These are phyloP conservation scores for Thalassoma bifasciatum DNA, from an alignment of 2,113 vertebrate genomes.

Conservation along the genomic window DNA sequence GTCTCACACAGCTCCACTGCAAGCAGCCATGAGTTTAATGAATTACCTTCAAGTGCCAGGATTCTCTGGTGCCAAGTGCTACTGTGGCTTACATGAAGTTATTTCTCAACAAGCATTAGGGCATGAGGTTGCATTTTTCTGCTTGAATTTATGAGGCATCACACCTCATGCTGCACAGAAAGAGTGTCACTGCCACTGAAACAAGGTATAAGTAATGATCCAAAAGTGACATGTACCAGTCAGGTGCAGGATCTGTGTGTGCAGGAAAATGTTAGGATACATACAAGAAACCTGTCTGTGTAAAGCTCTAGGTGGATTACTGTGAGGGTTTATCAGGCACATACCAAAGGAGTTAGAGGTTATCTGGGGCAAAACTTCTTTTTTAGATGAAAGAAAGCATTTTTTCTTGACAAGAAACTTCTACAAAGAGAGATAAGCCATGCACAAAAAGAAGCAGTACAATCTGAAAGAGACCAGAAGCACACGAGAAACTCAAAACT, in stretches of 20 bases:
- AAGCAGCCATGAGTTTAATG: slow-evolving; percentile 47
- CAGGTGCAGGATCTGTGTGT: neutral
- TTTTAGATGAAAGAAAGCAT: neutral
- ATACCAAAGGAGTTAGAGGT: neutral
- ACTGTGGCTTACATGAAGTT: slow-evolving; percentile 26
- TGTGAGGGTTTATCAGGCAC: neutral
- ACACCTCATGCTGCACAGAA: slow-evolving; percentile 21
- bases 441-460: neutral
- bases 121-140: slow-evolving; percentile 40
- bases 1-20: slow-evolving; percentile 27
- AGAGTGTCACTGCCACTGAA: slow-evolving; percentile 43
- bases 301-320: neutral
- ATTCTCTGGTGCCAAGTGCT: slow-evolving; percentile 33
- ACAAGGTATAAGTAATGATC: slow-evolving; percentile 40
- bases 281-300: neutral
- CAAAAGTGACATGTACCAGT: slow-evolving; percentile 33
- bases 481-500: neutral
- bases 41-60: slow-evolving; percentile 61
- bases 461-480: neutral
- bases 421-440: neutral
- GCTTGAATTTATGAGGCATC: slow-evolving; percentile 59
- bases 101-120: slow-evolving; percentile 33
- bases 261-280: neutral
- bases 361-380: neutral
- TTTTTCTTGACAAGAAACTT: neutral